Evolutionary conservation across 2,113 vertebrate genomes (phyloP), one percentile per base, ranked within the genome.

Genomic region (Halichoerus grypus): DNA sequence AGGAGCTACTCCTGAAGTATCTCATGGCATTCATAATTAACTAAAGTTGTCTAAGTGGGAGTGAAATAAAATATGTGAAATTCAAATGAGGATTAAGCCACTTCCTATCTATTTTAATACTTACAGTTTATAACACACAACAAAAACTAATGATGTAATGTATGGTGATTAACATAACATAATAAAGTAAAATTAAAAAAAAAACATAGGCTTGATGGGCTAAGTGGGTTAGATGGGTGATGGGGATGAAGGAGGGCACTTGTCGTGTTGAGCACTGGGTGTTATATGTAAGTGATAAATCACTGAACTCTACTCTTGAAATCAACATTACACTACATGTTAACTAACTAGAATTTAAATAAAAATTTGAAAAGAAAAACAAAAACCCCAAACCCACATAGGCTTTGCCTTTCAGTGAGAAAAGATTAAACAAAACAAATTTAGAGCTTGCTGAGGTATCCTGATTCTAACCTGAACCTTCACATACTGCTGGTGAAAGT

Each of bases 71-170:
- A 67, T 39, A 69, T 83, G 11, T 53, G 14, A 82, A n/a, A 80
- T 76, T 82, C 42, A 65, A 87, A 53, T 94, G 42, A 39, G 36
- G 24, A 33, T 61, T 63, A 57, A 88, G 28, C 9, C n/a, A 39
- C 8, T 89, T 89, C 49, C 22, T 95, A n/a, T 65, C 24, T 77
- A 24, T 92, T 96, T 98, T 86, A 88, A 93, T 81, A n/a, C 6
- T 55, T 95, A 13, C 24, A 49, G 4, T 63, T 94, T 91, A 83
- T 46, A 26, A 74, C 1, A 55, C 53, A 74, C 7, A 46, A 46
- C 46, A 46, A 46, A 46, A 46, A 46, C 46, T 46, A 46, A 46
- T 46, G 46, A 46, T 46, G 46, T 46, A 46, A 46, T 46, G 46
- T 46, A 46, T 46, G 46, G 46, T 46, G 46, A 46, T 46, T 46